These are phyloP conservation scores for Chrysomallon squamiferum DNA, from an alignment of 1,140 invertebrate genomes.

Conservation along the genomic window DNA sequence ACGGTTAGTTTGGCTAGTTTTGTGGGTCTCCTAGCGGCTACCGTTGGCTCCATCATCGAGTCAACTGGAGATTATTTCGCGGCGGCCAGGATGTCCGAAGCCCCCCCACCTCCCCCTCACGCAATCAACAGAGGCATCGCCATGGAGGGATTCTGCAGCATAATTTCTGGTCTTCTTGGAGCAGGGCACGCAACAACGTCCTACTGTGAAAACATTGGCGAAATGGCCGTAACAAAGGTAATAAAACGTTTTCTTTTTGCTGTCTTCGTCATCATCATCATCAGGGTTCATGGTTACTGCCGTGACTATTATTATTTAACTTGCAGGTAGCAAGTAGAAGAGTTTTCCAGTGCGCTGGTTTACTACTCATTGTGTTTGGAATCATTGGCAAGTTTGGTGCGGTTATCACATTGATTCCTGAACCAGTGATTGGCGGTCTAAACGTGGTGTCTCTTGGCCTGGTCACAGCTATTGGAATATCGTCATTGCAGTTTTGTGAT, in stretches of 20 bases:
- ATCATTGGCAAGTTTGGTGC: too few species aligned
- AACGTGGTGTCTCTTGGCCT: too few species aligned
- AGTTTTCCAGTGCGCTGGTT: too few species aligned
- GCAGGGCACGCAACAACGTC: constrained; percentile 84
- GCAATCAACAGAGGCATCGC: constrained; percentile 75
- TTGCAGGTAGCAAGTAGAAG: too few species aligned
- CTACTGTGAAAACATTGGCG: constrained; percentile 64
- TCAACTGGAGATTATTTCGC: constrained; percentile 75
- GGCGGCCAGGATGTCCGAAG: constrained; percentile 68
- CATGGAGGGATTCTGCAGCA: constrained; percentile 81
- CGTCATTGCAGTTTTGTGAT: too few species aligned
- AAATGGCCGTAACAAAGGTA: constrained; percentile 46
- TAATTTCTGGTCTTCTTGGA: constrained; percentile 82
- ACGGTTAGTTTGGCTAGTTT: constrained; percentile 51
- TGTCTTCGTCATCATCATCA: too few species aligned
- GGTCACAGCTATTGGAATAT: too few species aligned
- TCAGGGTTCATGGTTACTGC: too few species aligned
- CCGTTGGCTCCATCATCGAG: constrained; percentile 60
- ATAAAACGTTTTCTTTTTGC: neutral
- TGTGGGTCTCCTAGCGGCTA: constrained; percentile 56
- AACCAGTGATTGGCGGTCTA: too few species aligned
- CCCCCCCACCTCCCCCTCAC: constrained; percentile 56
- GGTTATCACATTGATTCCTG: too few species aligned
- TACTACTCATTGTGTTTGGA: too few species aligned
- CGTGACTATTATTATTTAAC: too few species aligned